Conservation (phyloP, 2,113 vertebrate genomes). For the Myotis brandtii region DNA sequence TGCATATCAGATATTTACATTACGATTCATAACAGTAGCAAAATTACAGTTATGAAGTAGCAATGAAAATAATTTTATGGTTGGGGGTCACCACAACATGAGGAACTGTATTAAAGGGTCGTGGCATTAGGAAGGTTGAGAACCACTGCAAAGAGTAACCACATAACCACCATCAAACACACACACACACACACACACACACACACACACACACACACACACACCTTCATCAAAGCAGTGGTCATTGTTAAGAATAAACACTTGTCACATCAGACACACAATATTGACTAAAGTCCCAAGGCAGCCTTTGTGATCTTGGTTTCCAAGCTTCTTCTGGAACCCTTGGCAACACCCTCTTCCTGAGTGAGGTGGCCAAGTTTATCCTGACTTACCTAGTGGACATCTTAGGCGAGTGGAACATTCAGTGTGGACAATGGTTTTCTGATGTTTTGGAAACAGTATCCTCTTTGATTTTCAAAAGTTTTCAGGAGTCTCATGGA, state of each 20-base stretch:
- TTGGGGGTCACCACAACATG: too few relatives aligned
- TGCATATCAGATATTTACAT: too few relatives aligned
- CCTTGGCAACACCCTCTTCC: not conserved
- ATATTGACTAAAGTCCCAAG: conserved; percentile 52
- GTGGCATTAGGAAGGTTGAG: too few relatives aligned
- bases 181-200: not conserved
- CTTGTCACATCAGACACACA: conserved; percentile 21
- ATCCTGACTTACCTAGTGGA: conserved; percentile 11
- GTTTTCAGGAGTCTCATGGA: not conserved
- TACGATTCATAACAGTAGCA: too few relatives aligned
- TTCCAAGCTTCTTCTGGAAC: conserved; percentile 60
- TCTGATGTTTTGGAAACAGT: conserved; percentile 50
- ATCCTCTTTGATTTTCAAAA: conserved; percentile 70
- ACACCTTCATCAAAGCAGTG: not conserved
- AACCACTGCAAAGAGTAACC: not conserved
- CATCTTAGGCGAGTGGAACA: conserved; percentile 65
- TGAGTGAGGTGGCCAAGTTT: conserved; percentile 58
- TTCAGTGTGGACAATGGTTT: conserved; percentile 65
- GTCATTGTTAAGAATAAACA: conserved; percentile 68
- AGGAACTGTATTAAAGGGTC: too few relatives aligned
- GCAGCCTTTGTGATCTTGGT: conserved; percentile 37
- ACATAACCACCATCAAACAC: not conserved
- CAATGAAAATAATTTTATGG: too few relatives aligned
- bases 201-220: not conserved
- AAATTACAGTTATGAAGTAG: too few relatives aligned